Conservation (phyloP, 2,888 invertebrate genomes). For the Drosophila tripunctata region DNA sequence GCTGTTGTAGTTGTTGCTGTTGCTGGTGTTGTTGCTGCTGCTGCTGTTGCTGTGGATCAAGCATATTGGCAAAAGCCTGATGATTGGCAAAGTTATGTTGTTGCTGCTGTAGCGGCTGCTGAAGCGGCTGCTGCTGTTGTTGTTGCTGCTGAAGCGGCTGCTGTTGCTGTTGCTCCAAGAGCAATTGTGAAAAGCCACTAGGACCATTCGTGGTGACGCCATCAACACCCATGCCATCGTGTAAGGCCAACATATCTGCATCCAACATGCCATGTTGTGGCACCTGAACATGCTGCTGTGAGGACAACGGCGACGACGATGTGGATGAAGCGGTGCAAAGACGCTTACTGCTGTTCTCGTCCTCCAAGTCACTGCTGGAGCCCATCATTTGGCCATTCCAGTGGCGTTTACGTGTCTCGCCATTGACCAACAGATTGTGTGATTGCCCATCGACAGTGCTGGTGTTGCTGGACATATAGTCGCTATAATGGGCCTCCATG, state of each 20-base stretch:
- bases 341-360: slow-evolving; percentile 78
- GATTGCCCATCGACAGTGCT: slow-evolving; percentile 61
- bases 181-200: slow-evolving; percentile 71
- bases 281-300: slow-evolving; percentile 66
- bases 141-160: slow-evolving; percentile 69
- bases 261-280: slow-evolving; percentile 70
- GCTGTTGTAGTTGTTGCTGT: slow-evolving; percentile 56
- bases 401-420: slow-evolving; percentile 77
- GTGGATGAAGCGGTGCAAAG: slow-evolving; percentile 76
- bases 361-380: slow-evolving; percentile 74
- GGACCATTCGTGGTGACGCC: slow-evolving; percentile 60
- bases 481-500: slow-evolving; percentile 82
- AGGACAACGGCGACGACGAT: slow-evolving; percentile 76
- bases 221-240: slow-evolving; percentile 78
- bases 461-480: slow-evolving; percentile 71
- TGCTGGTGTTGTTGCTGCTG: slow-evolving; percentile 55
- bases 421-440: slow-evolving; percentile 58
- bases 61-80: slow-evolving; percentile 58
- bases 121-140: slow-evolving; percentile 59
- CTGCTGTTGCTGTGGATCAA: slow-evolving; percentile 64
- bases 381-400: slow-evolving; percentile 80
- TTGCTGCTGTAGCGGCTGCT: slow-evolving; percentile 46
- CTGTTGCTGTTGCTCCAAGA: slow-evolving; percentile 76
- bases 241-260: slow-evolving; percentile 76
- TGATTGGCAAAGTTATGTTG: slow-evolving; percentile 72